Base-by-base conservation (phyloP, 1,140 invertebrate genomes). In the Augochlora pura region DNA sequence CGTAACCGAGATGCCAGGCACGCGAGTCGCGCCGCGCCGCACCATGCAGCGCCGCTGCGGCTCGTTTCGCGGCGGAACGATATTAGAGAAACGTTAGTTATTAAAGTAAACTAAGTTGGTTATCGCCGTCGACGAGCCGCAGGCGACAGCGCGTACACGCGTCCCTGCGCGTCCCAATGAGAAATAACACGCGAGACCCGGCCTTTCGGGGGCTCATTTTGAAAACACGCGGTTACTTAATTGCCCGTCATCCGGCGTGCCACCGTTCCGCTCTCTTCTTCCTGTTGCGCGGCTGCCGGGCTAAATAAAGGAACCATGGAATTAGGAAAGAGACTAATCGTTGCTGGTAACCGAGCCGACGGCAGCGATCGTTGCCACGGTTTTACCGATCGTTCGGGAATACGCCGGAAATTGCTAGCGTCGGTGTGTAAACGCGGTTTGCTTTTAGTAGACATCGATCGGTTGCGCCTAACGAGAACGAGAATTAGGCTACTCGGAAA, bases 241-340 rank as follows among this genome's bases (percentile, higher is more conserved):
- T 32, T 32, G 76, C 60, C 23, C 63, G 63, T 46, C 82, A 73
- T 74, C 78, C 82, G 72, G 32, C 42, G 18, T 57, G 38, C 38
- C 64, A 66, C 60, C 52, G 39, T 49, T 52, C 12, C 21, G n/a
- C 63, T n/a, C 32, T 67, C 54, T 52, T 16, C 23, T 64, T 77
- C 74, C 73, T 57, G 65, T 80, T 60, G 60, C 62, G 21, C 42
- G 79, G 66, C n/a, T 57, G 70, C 46, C 39, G 14, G 21, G 80
- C 63, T 82, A 85, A 82, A 86, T 82, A 82, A 74, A 74, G 71
- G 71, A 9, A 32, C 57, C 59, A 54, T 49, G 42, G 49, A 85
- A 86, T 86, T 85, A 86, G 83, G 67, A 77, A 81, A 59, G 49
- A 72, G 83, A 85, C 83, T 85, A 85, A 86, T 86, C 83, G 80